Conservation (phyloP, 2,113 vertebrate genomes). For the Pongo abelii region DNA sequence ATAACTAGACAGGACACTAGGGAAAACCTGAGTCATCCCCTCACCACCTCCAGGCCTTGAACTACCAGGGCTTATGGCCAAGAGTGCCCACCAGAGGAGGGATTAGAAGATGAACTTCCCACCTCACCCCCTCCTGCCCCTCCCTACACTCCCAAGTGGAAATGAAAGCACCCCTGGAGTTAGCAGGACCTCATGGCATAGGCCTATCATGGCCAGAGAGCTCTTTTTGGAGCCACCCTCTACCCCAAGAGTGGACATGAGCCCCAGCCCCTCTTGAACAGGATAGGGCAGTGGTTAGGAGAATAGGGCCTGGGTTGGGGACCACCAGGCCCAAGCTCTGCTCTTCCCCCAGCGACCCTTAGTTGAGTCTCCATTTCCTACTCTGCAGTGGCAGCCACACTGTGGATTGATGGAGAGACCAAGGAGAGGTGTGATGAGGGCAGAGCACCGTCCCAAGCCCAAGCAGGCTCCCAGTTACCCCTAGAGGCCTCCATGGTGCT, state of each 20-base stretch:
- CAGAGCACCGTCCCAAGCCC: not conserved
- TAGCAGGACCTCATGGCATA: not conserved
- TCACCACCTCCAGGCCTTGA: not conserved
- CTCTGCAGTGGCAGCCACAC: not conserved
- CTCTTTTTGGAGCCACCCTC: not conserved
- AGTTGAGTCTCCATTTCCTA: not conserved
- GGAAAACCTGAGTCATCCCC: not conserved
- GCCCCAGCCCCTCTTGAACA: not conserved
- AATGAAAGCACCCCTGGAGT: not conserved
- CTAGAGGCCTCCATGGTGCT: fast-evolving
- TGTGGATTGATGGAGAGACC: fast-evolving
- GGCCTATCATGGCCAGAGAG: not conserved
- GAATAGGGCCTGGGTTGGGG: not conserved
- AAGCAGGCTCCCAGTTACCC: fast-evolving
- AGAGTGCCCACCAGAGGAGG: not conserved
- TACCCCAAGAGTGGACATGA: too few relatives aligned
- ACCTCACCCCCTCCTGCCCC: too few relatives aligned
- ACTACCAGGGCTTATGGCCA: not conserved
- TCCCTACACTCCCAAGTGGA: too few relatives aligned
- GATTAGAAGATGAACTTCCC: not conserved
- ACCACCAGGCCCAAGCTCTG: not conserved
- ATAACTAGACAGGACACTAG: too few relatives aligned
- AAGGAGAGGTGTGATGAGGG: not conserved
- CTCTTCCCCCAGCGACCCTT: not conserved
- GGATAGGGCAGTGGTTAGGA: not conserved